Evolutionary conservation across 2,888 invertebrate species (phyloP), one percentile per base, ranked within the genome.

Genomic region (Artemia sinica): DNA sequence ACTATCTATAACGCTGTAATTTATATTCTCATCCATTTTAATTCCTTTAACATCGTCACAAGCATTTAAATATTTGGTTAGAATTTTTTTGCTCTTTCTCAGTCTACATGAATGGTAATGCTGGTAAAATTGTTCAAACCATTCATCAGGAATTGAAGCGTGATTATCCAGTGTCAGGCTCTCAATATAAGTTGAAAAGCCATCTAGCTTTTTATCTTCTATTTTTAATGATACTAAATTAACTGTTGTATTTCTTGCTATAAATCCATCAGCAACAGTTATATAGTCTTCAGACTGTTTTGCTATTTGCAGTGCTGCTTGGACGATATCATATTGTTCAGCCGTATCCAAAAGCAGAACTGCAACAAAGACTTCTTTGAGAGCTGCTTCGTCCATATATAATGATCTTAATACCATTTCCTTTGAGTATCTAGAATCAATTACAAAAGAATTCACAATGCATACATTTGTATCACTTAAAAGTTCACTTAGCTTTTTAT

Each of bases 321-420:
- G 51, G 41, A 70, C 68, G 14, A 28, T 50, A 13, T 70, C 58
- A 13, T 68, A 50, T 58, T 70, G 68, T 8, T 65, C 68, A 2
- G 68, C 28, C 28, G 65, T 68, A 66, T 70, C 68, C 14, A 70
- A 58, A 49, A 70, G 68, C 11, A 66, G 50, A 9, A 70, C 68
- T 9, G 70, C 70, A n/a, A 66, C 70, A 13, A 68, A 49, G 48
- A 66, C 28, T 49, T 14, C 51, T n/a, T 65, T 67, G n/a, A 70
- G 18, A 58, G 58, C 58, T 58, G 58, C n/a, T 10, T 58, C 58
- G 58, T 58, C 58, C 58, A 14, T 58, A 58, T 58, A 58, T 18
- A 58, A 8, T 14, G 58, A 14, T n/a, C 58, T n/a, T n/a, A 58
- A 18, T 58, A 9, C 9, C n/a, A 58, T 18, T 58, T 58, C 58